phyloP scores from a whole-genome alignment of 2,888 invertebrate genomes.

The Drosophila lacicola region DNA sequence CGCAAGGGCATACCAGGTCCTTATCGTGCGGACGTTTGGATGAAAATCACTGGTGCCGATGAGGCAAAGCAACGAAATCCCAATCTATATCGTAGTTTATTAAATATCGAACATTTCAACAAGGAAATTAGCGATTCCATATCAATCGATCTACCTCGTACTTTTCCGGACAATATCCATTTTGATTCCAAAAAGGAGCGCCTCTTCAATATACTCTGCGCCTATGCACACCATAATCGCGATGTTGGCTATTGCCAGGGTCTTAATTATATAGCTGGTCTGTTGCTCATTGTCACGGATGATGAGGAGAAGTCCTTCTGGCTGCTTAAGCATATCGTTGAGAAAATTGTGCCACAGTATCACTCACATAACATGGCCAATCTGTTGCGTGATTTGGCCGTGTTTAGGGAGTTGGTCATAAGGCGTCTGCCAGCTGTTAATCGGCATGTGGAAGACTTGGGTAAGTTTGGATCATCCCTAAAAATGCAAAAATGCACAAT shows the following conservation, averaged over 20 bases:
- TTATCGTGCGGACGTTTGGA: constrained; percentile 90
- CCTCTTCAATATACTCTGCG: constrained; percentile 93
- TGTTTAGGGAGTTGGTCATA: constrained; percentile 94
- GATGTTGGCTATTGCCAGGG: constrained; percentile 98
- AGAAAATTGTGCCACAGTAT: constrained; percentile 94
- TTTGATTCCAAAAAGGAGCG: constrained; percentile 91
- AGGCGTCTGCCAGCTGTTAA: constrained; percentile 92
- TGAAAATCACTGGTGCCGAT: constrained; percentile 93
- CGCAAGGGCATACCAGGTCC: constrained; percentile 95
- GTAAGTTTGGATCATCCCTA: constrained; percentile 80
- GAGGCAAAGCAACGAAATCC: constrained; percentile 88
- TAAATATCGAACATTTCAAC: constrained; percentile 88
- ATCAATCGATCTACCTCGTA: constrained; percentile 95
- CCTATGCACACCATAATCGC: constrained; percentile 95
- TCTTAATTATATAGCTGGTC: constrained; percentile 95
- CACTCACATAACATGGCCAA: constrained; percentile 96
- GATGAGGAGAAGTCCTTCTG: constrained; percentile 97
- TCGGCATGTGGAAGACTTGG: constrained; percentile 91
- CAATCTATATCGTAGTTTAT: constrained; percentile 89
- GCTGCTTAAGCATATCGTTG: constrained; percentile 95
- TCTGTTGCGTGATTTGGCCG: constrained; percentile 94
- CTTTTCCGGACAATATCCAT: constrained; percentile 97
- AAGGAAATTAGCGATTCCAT: constrained; percentile 91
- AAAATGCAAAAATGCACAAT: too few species aligned
- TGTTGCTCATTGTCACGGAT: constrained; percentile 93